Conservation (phyloP, 2,113 vertebrate species). For the Tragelaphus buxtoni region DNA sequence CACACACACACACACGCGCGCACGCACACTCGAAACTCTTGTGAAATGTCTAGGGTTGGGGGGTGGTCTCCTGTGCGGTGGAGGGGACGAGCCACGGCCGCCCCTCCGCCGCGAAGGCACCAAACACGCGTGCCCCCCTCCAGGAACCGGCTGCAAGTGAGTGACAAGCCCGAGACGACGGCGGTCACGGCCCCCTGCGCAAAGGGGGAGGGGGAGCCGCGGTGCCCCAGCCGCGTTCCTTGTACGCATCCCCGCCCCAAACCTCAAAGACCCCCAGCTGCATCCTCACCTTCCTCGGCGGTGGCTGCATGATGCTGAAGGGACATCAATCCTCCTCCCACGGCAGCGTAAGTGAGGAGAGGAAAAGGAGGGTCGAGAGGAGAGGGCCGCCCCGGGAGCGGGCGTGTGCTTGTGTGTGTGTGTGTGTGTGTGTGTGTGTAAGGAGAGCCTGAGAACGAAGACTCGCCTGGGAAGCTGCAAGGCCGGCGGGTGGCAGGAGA, state of each 20-base stretch:
- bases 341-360: conserved; percentile 47
- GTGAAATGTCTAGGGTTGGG: not conserved
- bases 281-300: conserved; percentile 93
- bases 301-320: conserved; percentile 92
- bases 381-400: no score
- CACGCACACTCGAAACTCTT: conserved; percentile 46
- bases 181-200: conserved; percentile 37
- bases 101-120: not conserved
- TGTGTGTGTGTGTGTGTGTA: not conserved
- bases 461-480: not conserved
- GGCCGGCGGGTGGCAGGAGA: conserved; percentile 1
- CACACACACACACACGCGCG: conserved; percentile 9
- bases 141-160: not conserved
- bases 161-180: conserved; percentile 53
- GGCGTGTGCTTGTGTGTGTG: no score
- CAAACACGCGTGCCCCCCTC: not conserved
- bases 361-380: no score
- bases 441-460: conserved; percentile 2
- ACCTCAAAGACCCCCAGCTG: not conserved
- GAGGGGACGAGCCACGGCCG: not conserved
- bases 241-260: not conserved
- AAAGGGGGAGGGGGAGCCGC: conserved; percentile 55
- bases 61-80: not conserved
- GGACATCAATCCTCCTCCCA: conserved; percentile 78
- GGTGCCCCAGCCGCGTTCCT: not conserved